Evolutionary conservation across 2,888 invertebrate genomes (phyloP).

Genomic region (Leptarthrus brevirostris): DNA sequence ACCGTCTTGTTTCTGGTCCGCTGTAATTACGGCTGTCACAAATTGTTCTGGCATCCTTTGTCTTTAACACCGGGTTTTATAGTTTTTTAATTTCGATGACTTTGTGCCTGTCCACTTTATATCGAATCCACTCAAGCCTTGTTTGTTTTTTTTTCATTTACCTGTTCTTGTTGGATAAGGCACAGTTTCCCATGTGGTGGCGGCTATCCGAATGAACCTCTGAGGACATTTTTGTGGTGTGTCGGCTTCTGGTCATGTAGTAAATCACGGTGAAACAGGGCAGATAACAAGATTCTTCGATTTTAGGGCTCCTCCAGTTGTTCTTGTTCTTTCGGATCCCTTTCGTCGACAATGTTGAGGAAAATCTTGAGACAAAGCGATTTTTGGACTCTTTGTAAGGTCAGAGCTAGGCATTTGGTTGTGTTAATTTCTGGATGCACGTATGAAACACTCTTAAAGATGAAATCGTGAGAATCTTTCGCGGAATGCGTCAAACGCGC

Average conservation of each 20-base stretch:
- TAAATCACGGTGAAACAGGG: slow-evolving; percentile 54
- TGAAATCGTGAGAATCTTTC: slow-evolving; percentile 52
- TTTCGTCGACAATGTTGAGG: background rate
- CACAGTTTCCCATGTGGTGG: slow-evolving; percentile 13
- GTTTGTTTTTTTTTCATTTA: background rate
- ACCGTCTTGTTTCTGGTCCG: background rate
- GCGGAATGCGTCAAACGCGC: slow-evolving; percentile 45
- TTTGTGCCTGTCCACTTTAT: background rate
- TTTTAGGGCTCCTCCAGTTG: slow-evolving; percentile 46
- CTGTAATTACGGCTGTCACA: slow-evolving; percentile 36
- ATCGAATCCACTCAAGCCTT: background rate
- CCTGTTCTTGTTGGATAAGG: slow-evolving; percentile 18
- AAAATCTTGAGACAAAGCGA: slow-evolving; percentile 2
- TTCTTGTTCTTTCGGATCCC: slow-evolving; percentile 19
- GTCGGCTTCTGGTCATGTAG: slow-evolving; percentile 55
- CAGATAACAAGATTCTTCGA: slow-evolving; percentile 55
- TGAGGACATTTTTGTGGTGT: slow-evolving; percentile 53
- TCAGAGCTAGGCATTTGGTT: slow-evolving; percentile 19
- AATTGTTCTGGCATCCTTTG: slow-evolving; percentile 25
- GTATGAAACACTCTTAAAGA: background rate
- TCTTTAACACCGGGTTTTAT: slow-evolving; percentile 42
- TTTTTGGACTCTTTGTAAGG: slow-evolving; percentile 40
- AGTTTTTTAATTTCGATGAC: slow-evolving; percentile 34
- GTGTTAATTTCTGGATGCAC: slow-evolving; percentile 24
- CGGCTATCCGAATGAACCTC: slow-evolving; percentile 23